Percentiles rank a stretch among this genome's conserved stretches.
phyloP scores from a whole-genome alignment of 1,140 invertebrate species.

The Mizuhopecten yessoensis region DNA sequence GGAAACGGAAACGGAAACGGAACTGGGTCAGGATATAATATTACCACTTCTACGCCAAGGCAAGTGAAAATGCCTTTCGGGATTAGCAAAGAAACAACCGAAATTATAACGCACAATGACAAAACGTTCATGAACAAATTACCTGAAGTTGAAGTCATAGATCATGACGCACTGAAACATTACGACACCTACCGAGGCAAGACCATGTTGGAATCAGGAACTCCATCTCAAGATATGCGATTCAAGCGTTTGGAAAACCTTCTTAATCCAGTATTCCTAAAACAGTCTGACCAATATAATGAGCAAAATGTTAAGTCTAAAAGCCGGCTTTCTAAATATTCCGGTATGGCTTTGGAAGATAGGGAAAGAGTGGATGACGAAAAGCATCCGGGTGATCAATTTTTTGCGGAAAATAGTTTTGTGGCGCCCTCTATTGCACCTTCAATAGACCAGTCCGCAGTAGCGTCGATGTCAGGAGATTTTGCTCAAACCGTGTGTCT shows the following conservation, averaged over 20 bases:
- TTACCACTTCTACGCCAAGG: not conserved
- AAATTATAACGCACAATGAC: constrained; percentile 69
- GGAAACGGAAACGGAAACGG: constrained; percentile 12
- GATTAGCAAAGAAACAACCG: constrained; percentile 67
- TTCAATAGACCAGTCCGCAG: not conserved
- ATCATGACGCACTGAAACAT: constrained; percentile 60
- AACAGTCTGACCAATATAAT: constrained; percentile 61
- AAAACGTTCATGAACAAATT: constrained; percentile 72
- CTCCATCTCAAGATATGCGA: constrained; percentile 59
- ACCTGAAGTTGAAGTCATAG: constrained; percentile 66
- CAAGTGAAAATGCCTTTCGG: constrained; percentile 54
- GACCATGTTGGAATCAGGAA: constrained; percentile 55
- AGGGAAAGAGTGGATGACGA: not conserved
- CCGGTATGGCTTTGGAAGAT: not conserved
- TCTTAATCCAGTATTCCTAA: constrained; percentile 60
- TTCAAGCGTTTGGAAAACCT: constrained; percentile 60
- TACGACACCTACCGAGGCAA: constrained; percentile 69
- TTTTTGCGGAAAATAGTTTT: not conserved
- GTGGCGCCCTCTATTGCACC: constrained; percentile 7
- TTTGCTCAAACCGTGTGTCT: constrained; percentile 31
- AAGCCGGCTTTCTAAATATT: constrained; percentile 65
- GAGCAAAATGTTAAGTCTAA: constrained; percentile 63
- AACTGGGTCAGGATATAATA: not conserved
- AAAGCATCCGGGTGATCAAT: not conserved
- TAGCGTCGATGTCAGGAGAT: not conserved